Evolutionary conservation across 1,140 invertebrate genomes (phyloP).

Genomic region (Ceratina japonica): DNA sequence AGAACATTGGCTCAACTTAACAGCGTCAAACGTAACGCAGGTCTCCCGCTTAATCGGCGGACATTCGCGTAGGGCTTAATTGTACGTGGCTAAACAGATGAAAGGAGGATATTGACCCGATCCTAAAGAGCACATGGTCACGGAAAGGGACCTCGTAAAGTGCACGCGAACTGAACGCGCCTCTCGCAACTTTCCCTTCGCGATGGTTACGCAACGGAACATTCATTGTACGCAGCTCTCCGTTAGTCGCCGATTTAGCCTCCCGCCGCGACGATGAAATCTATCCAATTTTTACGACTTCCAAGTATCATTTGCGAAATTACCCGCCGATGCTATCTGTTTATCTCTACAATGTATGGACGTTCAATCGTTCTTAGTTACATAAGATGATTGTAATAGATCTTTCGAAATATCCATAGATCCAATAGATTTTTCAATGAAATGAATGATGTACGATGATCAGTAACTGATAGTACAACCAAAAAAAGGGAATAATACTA

Average conservation of each 20-base stretch:
- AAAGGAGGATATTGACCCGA: conserved; percentile 65
- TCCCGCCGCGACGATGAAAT: conserved; percentile 22
- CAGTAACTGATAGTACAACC: too few species aligned
- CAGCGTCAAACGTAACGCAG: conserved; percentile 40
- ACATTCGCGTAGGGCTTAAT: conserved; percentile 56
- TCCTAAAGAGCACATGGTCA: conserved; percentile 64
- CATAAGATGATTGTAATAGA: too few species aligned
- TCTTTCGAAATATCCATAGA: too few species aligned
- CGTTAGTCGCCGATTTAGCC: conserved; percentile 31
- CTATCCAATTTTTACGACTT: conserved; percentile 20
- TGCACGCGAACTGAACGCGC: conserved; percentile 57
- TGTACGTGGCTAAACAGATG: conserved; percentile 53
- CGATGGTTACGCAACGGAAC: conserved; percentile 53
- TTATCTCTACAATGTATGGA: not conserved
- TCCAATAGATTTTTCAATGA: too few species aligned
- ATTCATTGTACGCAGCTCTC: conserved; percentile 53
- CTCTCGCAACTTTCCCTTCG: conserved; percentile 56
- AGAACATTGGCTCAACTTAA: conserved; percentile 14
- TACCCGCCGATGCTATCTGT: not conserved
- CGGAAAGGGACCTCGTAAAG: conserved; percentile 63
- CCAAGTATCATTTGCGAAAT: not conserved
- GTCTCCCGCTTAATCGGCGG: conserved; percentile 43
- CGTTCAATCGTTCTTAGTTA: too few species aligned
- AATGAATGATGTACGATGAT: too few species aligned
- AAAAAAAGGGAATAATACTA: too few species aligned